phyloP scores from a whole-genome alignment of 2,113 vertebrate genomes.

The Dolichallabes microphthalmus region DNA sequence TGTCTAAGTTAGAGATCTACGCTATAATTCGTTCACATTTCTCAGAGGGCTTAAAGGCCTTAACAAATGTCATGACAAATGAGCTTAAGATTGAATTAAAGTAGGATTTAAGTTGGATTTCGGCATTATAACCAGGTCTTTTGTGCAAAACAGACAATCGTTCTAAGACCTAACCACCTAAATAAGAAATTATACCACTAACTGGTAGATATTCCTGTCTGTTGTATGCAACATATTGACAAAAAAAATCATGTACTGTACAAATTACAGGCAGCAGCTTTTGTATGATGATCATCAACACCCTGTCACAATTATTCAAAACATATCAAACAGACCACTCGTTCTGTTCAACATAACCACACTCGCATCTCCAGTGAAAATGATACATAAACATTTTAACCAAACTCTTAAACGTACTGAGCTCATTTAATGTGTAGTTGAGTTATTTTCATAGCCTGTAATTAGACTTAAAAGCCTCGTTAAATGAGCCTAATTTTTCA shows the following conservation, averaged over 20 bases:
- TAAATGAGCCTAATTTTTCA: background rate
- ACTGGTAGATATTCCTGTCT: background rate
- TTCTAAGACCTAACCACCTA: background rate
- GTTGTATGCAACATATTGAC: background rate
- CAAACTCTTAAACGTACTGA: background rate
- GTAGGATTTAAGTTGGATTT: background rate
- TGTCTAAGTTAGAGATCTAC: background rate
- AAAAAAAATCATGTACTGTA: background rate
- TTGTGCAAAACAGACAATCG: background rate
- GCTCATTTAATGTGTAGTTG: background rate
- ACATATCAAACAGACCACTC: background rate
- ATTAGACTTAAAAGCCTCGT: background rate
- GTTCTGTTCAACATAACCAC: background rate
- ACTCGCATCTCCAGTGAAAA: background rate
- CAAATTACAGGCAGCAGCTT: background rate
- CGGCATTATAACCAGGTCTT: background rate
- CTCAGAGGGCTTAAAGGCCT: background rate
- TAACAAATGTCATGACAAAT: background rate
- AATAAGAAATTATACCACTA: background rate
- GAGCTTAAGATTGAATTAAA: slow-evolving; percentile 3
- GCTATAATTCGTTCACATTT: background rate
- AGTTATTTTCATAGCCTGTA: background rate
- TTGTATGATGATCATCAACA: background rate
- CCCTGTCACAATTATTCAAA: background rate
- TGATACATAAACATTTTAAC: background rate